Base-by-base conservation (phyloP, 2,888 invertebrate species). In the Drosophila pegasa region DNA sequence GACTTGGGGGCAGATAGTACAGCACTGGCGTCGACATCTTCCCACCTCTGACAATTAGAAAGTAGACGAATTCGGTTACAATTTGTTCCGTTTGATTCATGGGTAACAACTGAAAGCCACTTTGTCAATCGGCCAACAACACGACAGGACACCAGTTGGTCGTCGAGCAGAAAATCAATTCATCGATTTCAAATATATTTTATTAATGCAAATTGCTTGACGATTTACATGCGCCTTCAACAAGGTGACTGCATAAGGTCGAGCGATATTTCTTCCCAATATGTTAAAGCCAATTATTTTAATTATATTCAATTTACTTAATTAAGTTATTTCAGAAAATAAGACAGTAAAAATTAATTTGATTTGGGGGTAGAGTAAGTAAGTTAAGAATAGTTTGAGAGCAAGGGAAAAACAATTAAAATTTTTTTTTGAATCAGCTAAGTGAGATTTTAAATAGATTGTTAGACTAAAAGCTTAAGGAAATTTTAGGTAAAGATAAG, bases 1-100 rank as follows among this genome's bases (percentile, higher is more conserved):
- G 93, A 88, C 95, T 95, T 31, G 92, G 91, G 0, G 93, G 93
- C 41, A 93, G 79, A 90, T 93, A 94, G 90, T 95, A 95, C 48
- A 95, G 78, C 12, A 90, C 87, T 22, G 91, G 92, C 66, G 89
- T 81, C 14, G 83, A 80, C 92, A 92, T 92, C 73, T 90, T 92
- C 16, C 91, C 91, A 65, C 92, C 91, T 78, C 92, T 92, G 79
- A 90, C 87, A 69, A 92, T 77, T 67, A 92, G 81, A 80, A 90
- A 92, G 86, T 91, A 92, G 67, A 92, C 92, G 86, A 92, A 92
- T 85, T 92, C 91, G 80, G 92, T 91, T 80, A 92, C 92, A 87
- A 92, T 91, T 67, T 89, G 89, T 56, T 87, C 76, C 54, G 92
- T 92, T 61, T 89, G 88, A 71, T 68, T 56, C 83, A 83, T 83